Evolutionary conservation across 2,797 vertebrate species (phyloP), one percentile per base, ranked within the genome.

Genomic region (Coendou prehensilis): DNA sequence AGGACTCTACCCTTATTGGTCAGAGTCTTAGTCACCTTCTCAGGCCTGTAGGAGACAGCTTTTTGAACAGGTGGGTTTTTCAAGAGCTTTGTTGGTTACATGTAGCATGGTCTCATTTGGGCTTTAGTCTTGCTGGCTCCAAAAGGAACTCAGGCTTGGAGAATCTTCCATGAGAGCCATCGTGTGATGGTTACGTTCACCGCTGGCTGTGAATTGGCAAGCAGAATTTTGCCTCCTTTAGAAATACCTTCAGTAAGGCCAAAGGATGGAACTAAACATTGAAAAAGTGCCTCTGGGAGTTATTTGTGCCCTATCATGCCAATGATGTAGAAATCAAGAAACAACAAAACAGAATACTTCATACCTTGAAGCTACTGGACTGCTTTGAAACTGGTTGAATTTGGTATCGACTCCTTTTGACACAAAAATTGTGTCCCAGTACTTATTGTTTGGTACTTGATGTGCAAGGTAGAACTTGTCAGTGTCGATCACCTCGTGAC

Each of bases 181-280:
- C 13, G 15, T 47, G 20, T 89, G 57, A 91, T 57, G 17, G 50
- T 59, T 56, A 26, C 33, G 22, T 50, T 78, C 20, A 28, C 3
- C 6, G 52, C 33, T 59, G 28, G 81, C 64, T 37, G 26, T 45
- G 67, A 92, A 59, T 45, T 93, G 54, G 57, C 91, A 64, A 82
- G 47, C 73, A 73, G 85, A 67, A 71, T 96, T 87, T 82, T 83
- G 75, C 57, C 47, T 94, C 50, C 63, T 63, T 91, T 96, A 85
- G 78, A 96, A 95, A 87, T 83, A 64, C 61, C 64, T 87, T 50
- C 4, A 6, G 41, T 87, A n/a, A 26, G 28, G 59, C 71, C 54
- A 50, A 80, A 93, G 83, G 73, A 63, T 67, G 22, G 76, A 45
- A 84, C 47, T 89, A 83, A 93, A 71, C 41, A 15, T 0, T 76